A percentile compares a stretch with the other conserved stretches of the same genome.
Conservation (phyloP, 2,797 vertebrate species). For the Sebastes baramenuke region DNA sequence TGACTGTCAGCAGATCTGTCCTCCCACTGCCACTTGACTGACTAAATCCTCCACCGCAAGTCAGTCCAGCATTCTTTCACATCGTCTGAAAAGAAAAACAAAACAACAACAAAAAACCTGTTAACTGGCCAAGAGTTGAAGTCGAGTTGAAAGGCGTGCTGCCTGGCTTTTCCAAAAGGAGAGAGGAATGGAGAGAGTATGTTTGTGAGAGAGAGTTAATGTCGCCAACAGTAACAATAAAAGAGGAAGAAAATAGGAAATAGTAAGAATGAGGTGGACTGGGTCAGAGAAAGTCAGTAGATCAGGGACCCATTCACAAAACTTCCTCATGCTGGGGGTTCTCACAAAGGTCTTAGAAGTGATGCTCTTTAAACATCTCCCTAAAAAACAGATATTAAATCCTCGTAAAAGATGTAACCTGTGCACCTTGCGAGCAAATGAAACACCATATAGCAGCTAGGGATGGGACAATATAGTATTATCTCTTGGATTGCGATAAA, state of each 20-base stretch:
- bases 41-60: slow-evolving; percentile 61
- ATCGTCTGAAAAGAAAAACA: slow-evolving; percentile 9
- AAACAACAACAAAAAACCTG: not conserved
- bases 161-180: slow-evolving; percentile 44
- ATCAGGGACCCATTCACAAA: slow-evolving; percentile 49
- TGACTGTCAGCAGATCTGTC: slow-evolving; percentile 72
- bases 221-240: slow-evolving; percentile 49
- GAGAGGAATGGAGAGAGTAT: slow-evolving; percentile 26
- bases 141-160: slow-evolving; percentile 68
- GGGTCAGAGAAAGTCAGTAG: slow-evolving; percentile 38
- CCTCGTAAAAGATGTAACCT: not conserved
- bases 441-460: not conserved
- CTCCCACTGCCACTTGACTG: slow-evolving; percentile 71
- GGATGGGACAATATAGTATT: too few relatives aligned
- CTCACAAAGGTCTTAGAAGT: not conserved
- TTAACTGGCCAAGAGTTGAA: slow-evolving; percentile 72
- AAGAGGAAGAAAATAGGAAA: slow-evolving; percentile 40
- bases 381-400: not conserved
- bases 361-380: not conserved
- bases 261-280: slow-evolving; percentile 47
- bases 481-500: too few relatives aligned
- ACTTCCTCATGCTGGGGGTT: not conserved
- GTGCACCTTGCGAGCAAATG: not conserved
- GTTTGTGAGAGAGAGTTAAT: slow-evolving; percentile 31
- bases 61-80: slow-evolving; percentile 57